Conservation (phyloP, 2,888 invertebrate species). For the Luffia ferchaultella region DNA sequence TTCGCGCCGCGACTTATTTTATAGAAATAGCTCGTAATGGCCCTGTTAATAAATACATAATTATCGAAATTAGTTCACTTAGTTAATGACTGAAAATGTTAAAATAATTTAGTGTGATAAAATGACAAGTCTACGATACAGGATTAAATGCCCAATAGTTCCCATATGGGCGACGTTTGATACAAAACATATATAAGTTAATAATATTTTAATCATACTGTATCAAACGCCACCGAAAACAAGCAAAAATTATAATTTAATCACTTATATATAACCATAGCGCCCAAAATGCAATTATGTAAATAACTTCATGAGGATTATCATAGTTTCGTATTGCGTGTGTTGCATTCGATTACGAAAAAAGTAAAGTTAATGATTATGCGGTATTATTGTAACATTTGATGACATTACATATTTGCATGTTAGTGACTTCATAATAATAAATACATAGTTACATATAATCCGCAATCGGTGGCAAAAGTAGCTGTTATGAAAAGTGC, state of each 20-base stretch:
- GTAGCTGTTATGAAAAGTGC: slow-evolving; percentile 62
- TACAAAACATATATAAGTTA: slow-evolving; percentile 18
- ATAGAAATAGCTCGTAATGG: slow-evolving; percentile 29
- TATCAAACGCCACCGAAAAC: slow-evolving; percentile 47
- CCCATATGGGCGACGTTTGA: slow-evolving; percentile 53
- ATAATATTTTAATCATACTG: slow-evolving; percentile 17
- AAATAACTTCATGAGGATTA: slow-evolving; percentile 40
- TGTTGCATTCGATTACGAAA: slow-evolving; percentile 42
- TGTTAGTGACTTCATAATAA: slow-evolving; percentile 66
- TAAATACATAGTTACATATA: slow-evolving; percentile 64
- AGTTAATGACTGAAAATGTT: slow-evolving; percentile 65
- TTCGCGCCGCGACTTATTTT: slow-evolving; percentile 58
- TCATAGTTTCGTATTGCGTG: slow-evolving; percentile 21
- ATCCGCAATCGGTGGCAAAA: slow-evolving; percentile 54
- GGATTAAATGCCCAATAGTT: slow-evolving; percentile 69
- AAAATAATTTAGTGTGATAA: slow-evolving; percentile 65
- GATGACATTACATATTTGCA: slow-evolving; percentile 64
- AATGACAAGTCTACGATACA: slow-evolving; percentile 62
- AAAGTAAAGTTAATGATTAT: slow-evolving; percentile 46
- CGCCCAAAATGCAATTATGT: slow-evolving; percentile 67
- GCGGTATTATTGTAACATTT: slow-evolving; percentile 34
- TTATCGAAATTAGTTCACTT: slow-evolving; percentile 59
- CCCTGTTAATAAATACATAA: slow-evolving; percentile 56
- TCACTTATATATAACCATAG: slow-evolving; percentile 64
- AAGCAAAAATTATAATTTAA: slow-evolving; percentile 53